Base-by-base conservation (phyloP, 2,113 vertebrate genomes). In the Chloropsis hardwickii region DNA sequence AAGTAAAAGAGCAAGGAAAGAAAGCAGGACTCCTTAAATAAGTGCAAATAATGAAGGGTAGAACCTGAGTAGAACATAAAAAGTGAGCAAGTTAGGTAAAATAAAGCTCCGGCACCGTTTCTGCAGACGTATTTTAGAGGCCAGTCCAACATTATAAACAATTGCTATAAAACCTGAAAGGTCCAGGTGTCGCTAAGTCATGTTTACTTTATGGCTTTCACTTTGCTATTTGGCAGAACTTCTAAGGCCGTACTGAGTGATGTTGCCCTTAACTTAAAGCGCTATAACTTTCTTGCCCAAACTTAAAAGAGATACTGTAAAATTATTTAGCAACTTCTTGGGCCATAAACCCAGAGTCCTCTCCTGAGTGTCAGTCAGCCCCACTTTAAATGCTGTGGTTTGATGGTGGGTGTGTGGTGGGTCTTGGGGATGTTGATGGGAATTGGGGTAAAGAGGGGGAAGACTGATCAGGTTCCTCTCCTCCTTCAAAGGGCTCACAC, bases 61-160 rank as follows among this genome's bases (percentile, higher is more conserved):
- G 77, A 96, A 94, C 79, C 58, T 81, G 44, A 27, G 82, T 56
- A 95, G 86, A 92, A 90, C 80, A 76, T 86, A 95, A 95, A 81
- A 87, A 87, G 45, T 44, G 70, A 77, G 70, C 64, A 85, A 94
- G 88, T 67, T 91, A 69, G 74, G 72, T 77, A 86, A 96, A 90
- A 92, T 81, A 95, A 87, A 76, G 80, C 94, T 66, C 76, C 35
- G 0, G 83, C 57, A 81, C 65, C 1, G 0, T 92, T 96, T 88
- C 83, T 96, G 88, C 90, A 95, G 90, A 93, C 88, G 15, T 89
- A 94, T 92, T 94, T 96, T 94, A 95, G 92, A 77, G 88, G 88
- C 92, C 86, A 96, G 89, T 88, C 88, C 94, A 96, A 94, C 86
- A 96, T 94, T 97, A 95, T 96, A 97, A 97, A 97, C 92, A 97